These are phyloP conservation scores for Aphelenchoides bicaudatus DNA, from an alignment of 2,888 invertebrate genomes.

Conservation along the genomic window DNA sequence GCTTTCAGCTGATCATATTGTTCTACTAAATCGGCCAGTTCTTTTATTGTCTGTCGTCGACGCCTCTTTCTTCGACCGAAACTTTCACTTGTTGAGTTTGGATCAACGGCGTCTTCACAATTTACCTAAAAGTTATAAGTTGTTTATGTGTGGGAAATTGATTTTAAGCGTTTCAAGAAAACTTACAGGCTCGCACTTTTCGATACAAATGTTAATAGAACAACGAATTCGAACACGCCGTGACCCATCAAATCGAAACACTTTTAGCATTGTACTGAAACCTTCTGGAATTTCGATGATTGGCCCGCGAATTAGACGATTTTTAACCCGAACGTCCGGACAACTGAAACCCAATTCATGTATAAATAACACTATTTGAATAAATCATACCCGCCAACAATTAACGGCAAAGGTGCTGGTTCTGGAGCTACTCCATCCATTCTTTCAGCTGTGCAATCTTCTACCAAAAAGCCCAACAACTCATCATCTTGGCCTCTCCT, in stretches of 20 bases:
- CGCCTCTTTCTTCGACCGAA: slow-evolving; percentile 35
- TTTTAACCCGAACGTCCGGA: slow-evolving; percentile 49
- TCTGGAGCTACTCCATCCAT: slow-evolving; percentile 54
- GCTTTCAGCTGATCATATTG: slow-evolving; percentile 24
- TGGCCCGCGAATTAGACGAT: slow-evolving; percentile 46
- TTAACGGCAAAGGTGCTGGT: slow-evolving; percentile 49
- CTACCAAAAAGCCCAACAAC: slow-evolving; percentile 51
- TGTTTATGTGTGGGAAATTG: not conserved
- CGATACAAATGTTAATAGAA: slow-evolving; percentile 54
- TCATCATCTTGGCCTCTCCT: slow-evolving; percentile 9
- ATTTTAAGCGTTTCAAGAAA: not conserved
- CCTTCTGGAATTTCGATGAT: slow-evolving; percentile 39
- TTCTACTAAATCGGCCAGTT: slow-evolving; percentile 27
- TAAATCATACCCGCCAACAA: slow-evolving; percentile 48
- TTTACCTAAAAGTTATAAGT: slow-evolving; percentile 22
- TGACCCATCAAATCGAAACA: slow-evolving; percentile 60
- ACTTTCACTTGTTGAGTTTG: slow-evolving; percentile 14
- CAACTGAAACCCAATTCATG: slow-evolving; percentile 43
- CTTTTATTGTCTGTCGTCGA: slow-evolving; percentile 32
- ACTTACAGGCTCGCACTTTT: slow-evolving; percentile 30
- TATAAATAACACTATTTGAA: slow-evolving; percentile 19
- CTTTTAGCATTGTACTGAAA: slow-evolving; percentile 53
- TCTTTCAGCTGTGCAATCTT: slow-evolving; percentile 56
- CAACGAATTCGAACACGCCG: slow-evolving; percentile 55
- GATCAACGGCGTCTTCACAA: slow-evolving; percentile 24